These are phyloP conservation scores for Bacillus rossius DNA, from an alignment of 1,140 invertebrate species.

Conservation along the genomic window DNA sequence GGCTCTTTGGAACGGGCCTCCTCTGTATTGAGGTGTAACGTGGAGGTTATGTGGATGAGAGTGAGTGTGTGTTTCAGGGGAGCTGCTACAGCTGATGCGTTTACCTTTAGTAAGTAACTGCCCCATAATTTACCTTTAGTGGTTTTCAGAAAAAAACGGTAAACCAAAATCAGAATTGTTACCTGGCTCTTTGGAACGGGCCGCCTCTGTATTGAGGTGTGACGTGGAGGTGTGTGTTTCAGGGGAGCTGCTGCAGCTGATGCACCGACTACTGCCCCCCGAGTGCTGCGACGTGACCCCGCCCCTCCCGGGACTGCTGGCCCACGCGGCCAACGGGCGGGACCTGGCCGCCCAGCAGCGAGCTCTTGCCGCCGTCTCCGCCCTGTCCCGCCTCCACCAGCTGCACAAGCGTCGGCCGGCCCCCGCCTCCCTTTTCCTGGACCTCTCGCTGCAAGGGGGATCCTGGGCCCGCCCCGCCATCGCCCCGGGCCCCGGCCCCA, in stretches of 20 bases:
- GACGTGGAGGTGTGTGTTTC: slow-evolving; percentile 23
- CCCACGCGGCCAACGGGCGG: slow-evolving; percentile 64
- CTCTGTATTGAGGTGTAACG: too few relatives aligned
- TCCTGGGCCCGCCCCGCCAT: background rate
- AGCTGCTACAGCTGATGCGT: too few relatives aligned
- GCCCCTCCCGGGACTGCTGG: slow-evolving; percentile 71
- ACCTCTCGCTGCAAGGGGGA: slow-evolving; percentile 47
- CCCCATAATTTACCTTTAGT: too few relatives aligned
- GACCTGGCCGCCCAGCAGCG: slow-evolving; percentile 47
- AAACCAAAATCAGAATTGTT: too few relatives aligned
- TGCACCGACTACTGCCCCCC: slow-evolving; percentile 74
- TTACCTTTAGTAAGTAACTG: too few relatives aligned
- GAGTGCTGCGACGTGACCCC: slow-evolving; percentile 79
- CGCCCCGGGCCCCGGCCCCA: background rate
- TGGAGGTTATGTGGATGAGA: too few relatives aligned
- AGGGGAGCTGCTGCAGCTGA: slow-evolving; percentile 79
- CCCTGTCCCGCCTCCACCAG: slow-evolving; percentile 66
- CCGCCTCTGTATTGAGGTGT: too few relatives aligned
- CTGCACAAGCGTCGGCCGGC: slow-evolving; percentile 72
- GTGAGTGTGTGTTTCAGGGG: slow-evolving; percentile 24
- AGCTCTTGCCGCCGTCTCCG: slow-evolving; percentile 73
- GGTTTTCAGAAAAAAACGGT: too few relatives aligned
- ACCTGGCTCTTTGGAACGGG: too few relatives aligned
- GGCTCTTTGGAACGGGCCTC: too few relatives aligned
- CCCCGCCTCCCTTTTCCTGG: slow-evolving; percentile 75